Evolutionary conservation across 2,797 vertebrate species (phyloP), one percentile per base, ranked within the genome.

Genomic region (Phaenicophaeus curvirostris): DNA sequence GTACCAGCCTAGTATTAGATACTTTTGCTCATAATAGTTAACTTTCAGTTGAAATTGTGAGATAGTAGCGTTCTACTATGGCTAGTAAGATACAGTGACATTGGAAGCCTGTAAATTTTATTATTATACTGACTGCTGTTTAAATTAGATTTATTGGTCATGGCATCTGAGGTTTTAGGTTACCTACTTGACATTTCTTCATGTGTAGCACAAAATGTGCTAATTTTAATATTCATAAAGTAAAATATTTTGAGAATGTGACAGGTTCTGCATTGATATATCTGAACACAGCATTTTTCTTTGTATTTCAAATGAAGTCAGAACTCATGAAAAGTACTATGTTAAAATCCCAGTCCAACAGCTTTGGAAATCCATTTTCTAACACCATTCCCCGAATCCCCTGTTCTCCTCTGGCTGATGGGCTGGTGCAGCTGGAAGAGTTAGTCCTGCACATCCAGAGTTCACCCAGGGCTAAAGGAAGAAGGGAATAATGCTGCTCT

Each of bases 151-250:
- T 74, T 77, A 57, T 55, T 91, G 41, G 35, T 77, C 91, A 8
- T 87, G 20, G 46, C 31, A 15, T 59, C 62, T 78, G n/a, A 11
- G 30, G 39, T 31, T 92, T 86, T 68, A 74, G 46, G 82, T 90
- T 94, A 15, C 63, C 86, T 86, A 39, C 65, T 68, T 85, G 71
- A 51, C 37, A 69, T 82, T 93, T 78, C 79, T 54, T 92, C 77
- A n/a, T 46, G 46, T 57, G 16, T 62, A 59, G 78, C 69, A 88
- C 27, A 86, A 79, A 78, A 91, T 54, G 27, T 42, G 66, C 17
- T 82, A 50, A 46, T 84, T 69, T 73, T 61, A 91, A 8, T 79
- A 53, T 79, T 91, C 35, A 37, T 75, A 25, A 79, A 71, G 16
- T 73, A 50, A 87, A 94, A 81, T 41, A 42, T 69, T n/a, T 55